Evolutionary conservation across 2,797 vertebrate species (phyloP), one percentile per base, ranked within the genome.

Genomic region (Euphonia xanthogaster): DNA sequence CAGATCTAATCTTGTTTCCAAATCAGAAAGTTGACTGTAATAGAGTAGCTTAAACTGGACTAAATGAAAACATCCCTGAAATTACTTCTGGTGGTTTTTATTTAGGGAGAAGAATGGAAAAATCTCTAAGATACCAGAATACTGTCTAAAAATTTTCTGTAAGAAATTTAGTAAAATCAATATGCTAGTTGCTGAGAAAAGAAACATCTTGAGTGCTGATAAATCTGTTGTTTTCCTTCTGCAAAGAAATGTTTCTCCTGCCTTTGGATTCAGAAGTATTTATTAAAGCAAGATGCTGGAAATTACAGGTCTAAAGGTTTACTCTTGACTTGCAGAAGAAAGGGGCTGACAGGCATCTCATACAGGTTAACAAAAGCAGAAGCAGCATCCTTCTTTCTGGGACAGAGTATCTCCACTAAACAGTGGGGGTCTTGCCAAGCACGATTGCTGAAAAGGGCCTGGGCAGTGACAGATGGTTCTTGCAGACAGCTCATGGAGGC

Each of bases 401-500:
- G 10, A 27, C 1, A 0, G 35, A 31, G 30, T 66, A 50, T 74
- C 12, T 73, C 39, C 9, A 23, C 35, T 35, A 39, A 48, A 7
- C 44, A 50, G 24, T 27, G 47, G 1, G 1, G 18, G 76, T 86
- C 40, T 67, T 71, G 13, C 42, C 27, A 45, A 35, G 35, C 57
- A 75, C 3, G 2, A 85, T 45, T 42, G 27, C n/a, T 4, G 7
- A 20, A 28, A 19, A 48, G 50, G 55, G 35, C 22, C 45, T 6
- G 16, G 9, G 8, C 7, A 33, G 62, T 31, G 25, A 4, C 66
- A 30, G 54, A 3, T 30, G 57, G 21, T 21, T 72, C 37, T 50
- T 1, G 0, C 33, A 45, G 60, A 4, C 7, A 27, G 2, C 1
- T 14, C 17, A 5, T 0, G 25, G 61, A 51, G 30, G 30, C 23